Conservation (phyloP, 1,140 invertebrate genomes). For the Mamestra configurata region DNA sequence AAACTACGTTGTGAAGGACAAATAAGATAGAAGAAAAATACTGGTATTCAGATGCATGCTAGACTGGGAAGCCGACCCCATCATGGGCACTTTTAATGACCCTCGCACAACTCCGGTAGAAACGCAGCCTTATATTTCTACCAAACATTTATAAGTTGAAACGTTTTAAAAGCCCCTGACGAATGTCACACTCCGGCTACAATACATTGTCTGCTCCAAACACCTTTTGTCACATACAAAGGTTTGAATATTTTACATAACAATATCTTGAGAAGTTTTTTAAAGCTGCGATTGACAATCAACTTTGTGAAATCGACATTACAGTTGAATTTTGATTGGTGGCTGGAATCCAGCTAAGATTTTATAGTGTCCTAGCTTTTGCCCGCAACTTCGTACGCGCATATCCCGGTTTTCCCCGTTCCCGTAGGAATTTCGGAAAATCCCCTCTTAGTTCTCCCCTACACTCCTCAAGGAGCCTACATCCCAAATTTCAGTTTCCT, state of each 20-base stretch:
- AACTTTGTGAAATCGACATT: neutral
- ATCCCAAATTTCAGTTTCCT: too few relatives aligned
- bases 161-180: neutral
- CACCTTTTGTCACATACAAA: slow-evolving; percentile 8
- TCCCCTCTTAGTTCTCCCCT: too few relatives aligned
- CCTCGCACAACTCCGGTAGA: too few relatives aligned
- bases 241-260: slow-evolving; percentile 19
- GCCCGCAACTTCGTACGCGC: too few relatives aligned
- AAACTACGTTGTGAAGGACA: too few relatives aligned
- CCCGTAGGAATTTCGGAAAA: too few relatives aligned
- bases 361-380: neutral
- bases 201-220: slow-evolving; percentile 26
- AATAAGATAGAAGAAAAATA: too few relatives aligned
- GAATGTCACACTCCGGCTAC: slow-evolving; percentile 18
- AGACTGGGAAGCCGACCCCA: too few relatives aligned
- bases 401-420: too few relatives aligned
- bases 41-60: too few relatives aligned
- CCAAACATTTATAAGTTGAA: neutral
- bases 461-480: too few relatives aligned
- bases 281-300: neutral
- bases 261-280: neutral
- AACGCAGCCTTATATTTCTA: neutral
- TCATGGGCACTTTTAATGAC: too few relatives aligned
- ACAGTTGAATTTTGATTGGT: neutral
- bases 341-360: neutral